phyloP scores from a whole-genome alignment of 1,140 invertebrate species.

The Zaprionus inermis region DNA sequence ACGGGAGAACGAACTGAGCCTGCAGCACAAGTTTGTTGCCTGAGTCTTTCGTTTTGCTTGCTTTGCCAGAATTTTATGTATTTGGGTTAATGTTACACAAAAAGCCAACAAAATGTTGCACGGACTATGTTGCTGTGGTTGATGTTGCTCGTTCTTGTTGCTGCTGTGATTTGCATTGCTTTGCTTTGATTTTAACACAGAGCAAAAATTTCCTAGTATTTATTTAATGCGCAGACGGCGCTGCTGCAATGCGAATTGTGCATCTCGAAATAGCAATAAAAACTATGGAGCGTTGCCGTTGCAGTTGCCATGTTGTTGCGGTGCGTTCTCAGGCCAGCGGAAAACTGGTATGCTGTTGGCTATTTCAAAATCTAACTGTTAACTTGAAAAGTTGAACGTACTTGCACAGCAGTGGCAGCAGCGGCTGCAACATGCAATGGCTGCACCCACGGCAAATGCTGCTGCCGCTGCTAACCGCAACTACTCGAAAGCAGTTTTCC shows the following conservation, averaged over 20 bases:
- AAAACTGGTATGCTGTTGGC: constrained; percentile 78
- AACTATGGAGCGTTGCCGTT: constrained; percentile 13
- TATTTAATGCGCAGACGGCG: constrained; percentile 70
- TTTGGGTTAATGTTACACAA: constrained; percentile 81
- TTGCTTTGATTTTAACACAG: constrained; percentile 78
- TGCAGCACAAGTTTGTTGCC: constrained; percentile 61
- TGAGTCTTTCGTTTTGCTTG: constrained; percentile 57
- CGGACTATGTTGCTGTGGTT: not conserved
- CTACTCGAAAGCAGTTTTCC: constrained; percentile 78
- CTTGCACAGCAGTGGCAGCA: constrained; percentile 59
- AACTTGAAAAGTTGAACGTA: constrained; percentile 83
- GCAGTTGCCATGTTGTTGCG: constrained; percentile 13
- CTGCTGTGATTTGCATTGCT: constrained; percentile 60
- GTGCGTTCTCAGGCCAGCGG: constrained; percentile 64
- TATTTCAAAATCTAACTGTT: constrained; percentile 83
- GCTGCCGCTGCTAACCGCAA: constrained; percentile 46
- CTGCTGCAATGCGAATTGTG: constrained; percentile 38
- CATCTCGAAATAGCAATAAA: constrained; percentile 61
- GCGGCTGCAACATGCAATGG: constrained; percentile 68
- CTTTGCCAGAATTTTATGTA: constrained; percentile 68
- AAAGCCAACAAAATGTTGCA: constrained; percentile 30
- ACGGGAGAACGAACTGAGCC: constrained; percentile 30
- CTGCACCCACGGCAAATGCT: constrained; percentile 75
- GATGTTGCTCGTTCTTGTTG: constrained; percentile 12
- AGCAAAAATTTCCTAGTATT: constrained; percentile 69